phyloP scores from a whole-genome alignment of 2,888 invertebrate genomes.

The Cantharis rustica region DNA sequence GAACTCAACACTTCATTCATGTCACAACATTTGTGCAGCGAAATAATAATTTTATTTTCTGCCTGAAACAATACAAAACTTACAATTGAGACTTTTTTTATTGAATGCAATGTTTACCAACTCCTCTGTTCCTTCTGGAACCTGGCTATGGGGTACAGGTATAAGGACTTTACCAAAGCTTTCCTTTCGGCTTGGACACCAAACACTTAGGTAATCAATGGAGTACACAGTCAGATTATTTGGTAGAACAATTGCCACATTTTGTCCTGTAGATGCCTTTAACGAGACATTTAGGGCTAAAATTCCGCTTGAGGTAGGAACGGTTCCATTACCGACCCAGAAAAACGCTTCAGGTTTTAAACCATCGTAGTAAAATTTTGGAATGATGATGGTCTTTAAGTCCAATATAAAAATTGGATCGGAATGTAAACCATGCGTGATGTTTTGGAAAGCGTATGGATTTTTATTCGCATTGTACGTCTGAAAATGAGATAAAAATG shows the following conservation, averaged over 20 bases:
- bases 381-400: background rate
- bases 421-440: background rate
- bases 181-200: background rate
- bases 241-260: background rate
- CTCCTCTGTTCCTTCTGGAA: background rate
- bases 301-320: background rate
- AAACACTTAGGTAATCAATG: background rate
- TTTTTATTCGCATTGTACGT: background rate
- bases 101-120: background rate
- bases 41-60: background rate
- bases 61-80: background rate
- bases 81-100: background rate
- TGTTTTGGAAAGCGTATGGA: background rate
- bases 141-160: background rate
- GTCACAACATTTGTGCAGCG: slow-evolving; percentile 41
- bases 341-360: background rate
- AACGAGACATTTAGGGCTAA: background rate
- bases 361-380: background rate
- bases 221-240: background rate
- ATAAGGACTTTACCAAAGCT: background rate
- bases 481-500: background rate
- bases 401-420: background rate
- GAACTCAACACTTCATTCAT: slow-evolving; percentile 18
- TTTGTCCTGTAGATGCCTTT: background rate
- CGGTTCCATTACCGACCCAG: background rate